Conservation (phyloP, 2,888 invertebrate genomes). For the Parnassius mnemosyne region DNA sequence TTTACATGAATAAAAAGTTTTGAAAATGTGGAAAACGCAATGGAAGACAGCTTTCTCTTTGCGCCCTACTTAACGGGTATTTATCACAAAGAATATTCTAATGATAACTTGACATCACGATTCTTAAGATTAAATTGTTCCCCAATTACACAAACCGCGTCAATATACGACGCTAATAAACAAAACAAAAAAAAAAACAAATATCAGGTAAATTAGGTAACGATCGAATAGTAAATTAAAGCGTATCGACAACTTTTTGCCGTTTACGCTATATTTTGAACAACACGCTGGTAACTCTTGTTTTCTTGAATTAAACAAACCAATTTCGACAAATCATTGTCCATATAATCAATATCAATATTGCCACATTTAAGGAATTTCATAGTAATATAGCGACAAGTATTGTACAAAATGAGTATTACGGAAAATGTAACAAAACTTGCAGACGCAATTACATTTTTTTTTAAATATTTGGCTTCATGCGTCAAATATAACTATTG, state of each 20-base stretch:
- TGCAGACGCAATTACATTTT: constrained; percentile 1
- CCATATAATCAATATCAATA: constrained; percentile 32
- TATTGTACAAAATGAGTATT: constrained; percentile 58
- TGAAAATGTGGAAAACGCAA: constrained; percentile 61
- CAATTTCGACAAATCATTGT: constrained; percentile 21
- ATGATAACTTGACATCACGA: constrained; percentile 75
- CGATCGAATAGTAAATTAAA: constrained; percentile 71
- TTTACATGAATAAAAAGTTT: constrained; percentile 52
- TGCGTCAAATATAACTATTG: constrained; percentile 11
- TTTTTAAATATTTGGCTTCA: constrained; percentile 21
- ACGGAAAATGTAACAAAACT: constrained; percentile 34
- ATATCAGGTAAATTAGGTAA: constrained; percentile 77
- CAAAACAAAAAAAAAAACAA: constrained; percentile 61
- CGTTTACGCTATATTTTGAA: constrained; percentile 69
- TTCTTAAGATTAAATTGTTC: constrained; percentile 76
- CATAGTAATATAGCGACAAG: constrained; percentile 25
- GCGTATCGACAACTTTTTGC: constrained; percentile 60
- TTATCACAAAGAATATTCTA: constrained; percentile 75
- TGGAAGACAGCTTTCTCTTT: constrained; percentile 72
- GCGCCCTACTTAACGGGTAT: constrained; percentile 58
- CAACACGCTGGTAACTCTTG: constrained; percentile 77
- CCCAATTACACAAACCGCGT: constrained; percentile 65
- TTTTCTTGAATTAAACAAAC: constrained; percentile 51
- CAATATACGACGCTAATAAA: constrained; percentile 55
- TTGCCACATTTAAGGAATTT: constrained; percentile 26